Conservation (phyloP, 2,797 vertebrate genomes). For the Rhynchonycteris naso region DNA sequence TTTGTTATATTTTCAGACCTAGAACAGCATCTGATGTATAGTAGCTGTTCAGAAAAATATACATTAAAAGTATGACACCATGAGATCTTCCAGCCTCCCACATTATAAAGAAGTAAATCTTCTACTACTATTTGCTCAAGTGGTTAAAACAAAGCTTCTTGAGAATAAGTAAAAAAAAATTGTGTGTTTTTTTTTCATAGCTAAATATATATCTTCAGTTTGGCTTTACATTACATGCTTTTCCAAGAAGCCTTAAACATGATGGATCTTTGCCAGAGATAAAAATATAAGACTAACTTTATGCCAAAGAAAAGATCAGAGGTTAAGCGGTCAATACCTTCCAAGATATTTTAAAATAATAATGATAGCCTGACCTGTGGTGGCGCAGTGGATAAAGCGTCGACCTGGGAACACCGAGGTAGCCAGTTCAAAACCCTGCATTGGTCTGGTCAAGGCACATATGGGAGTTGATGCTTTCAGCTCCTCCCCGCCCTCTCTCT, state of each 20-base stretch:
- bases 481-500: no score
- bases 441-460: no score
- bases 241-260: constrained; percentile 2
- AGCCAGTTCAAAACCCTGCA: no score
- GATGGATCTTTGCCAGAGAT: constrained; percentile 18
- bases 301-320: background rate
- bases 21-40: background rate
- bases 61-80: background rate
- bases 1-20: background rate
- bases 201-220: background rate
- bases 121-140: background rate
- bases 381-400: no score
- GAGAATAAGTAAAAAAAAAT: background rate
- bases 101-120: background rate
- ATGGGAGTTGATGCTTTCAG: no score
- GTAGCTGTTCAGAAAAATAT: background rate
- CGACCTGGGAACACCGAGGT: no score
- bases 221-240: background rate
- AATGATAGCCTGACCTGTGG: no score
- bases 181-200: background rate
- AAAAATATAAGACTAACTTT: constrained; percentile 58
- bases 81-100: background rate
- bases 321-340: background rate
- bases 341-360: background rate
- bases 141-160: background rate